phyloP scores from a whole-genome alignment of 2,113 vertebrate species.

The Axis porcinus region DNA sequence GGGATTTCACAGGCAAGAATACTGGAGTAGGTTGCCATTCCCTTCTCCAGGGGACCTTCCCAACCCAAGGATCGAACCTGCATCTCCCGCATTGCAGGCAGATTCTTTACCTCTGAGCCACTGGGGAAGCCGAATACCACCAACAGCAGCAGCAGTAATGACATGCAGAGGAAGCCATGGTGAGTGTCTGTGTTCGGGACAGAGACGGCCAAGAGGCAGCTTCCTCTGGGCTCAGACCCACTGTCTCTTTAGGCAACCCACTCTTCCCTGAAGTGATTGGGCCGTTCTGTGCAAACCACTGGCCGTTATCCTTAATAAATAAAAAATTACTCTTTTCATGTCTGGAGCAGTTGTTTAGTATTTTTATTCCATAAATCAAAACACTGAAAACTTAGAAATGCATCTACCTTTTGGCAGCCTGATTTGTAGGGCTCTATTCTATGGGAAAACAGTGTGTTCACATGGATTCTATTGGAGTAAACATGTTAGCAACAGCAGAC shows the following conservation, averaged over 20 bases:
- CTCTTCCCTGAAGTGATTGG: background rate
- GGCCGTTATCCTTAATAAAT: background rate
- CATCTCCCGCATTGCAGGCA: background rate
- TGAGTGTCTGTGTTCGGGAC: background rate
- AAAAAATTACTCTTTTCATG: background rate
- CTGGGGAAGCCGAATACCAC: background rate
- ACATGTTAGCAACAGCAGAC: background rate
- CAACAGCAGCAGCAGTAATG: background rate
- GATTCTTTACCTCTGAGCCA: background rate
- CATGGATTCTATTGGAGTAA: background rate
- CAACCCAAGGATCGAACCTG: background rate
- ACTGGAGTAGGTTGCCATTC: background rate
- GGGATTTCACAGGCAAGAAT: background rate
- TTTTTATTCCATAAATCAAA: background rate
- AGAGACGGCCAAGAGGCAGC: background rate
- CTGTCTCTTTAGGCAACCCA: fast-evolving
- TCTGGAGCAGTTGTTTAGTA: background rate
- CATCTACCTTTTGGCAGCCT: background rate
- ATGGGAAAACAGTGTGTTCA: background rate
- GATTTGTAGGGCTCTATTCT: background rate
- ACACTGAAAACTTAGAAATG: background rate
- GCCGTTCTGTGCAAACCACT: background rate
- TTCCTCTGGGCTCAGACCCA: background rate
- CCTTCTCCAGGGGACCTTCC: background rate
- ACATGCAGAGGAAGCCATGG: too few relatives aligned